Evolutionary conservation across 2,888 invertebrate species (phyloP), one percentile per base, ranked within the genome.

Genomic region (Theodoxus fluviatilis): DNA sequence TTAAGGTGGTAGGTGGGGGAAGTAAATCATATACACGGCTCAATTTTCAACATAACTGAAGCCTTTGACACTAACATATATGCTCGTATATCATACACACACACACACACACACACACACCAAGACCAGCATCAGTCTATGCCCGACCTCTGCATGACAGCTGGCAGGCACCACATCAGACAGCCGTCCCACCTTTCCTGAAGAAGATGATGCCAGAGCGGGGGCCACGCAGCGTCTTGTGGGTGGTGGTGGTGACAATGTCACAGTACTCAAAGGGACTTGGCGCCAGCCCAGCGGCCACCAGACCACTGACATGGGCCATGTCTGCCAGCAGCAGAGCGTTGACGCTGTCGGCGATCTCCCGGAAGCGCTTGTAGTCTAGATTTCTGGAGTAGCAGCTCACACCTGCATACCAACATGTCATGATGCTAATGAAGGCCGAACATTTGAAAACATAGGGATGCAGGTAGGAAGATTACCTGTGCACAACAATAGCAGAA

Each of bases 271-370:
- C 92, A 85, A 97, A 96, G 1, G 97, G 97, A 82, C 93, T 93
- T 0, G 96, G 94, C 74, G 95, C 93, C 12, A 95, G 88, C 88
- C 93, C 93, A 79, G 96, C 94, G 72, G 96, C 94, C 25, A 97
- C 94, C 61, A 98, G 89, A 43, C 98, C 98, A 49, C 96, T 93
- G 67, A 98, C 91, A 86, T 98, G 97, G 0, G 97, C 95, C 96
- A 98, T 98, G 86, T 98, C 98, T 22, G 95, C 93, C 90, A 98
- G 91, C 67, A 98, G 87, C 81, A 93, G 93, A 0, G 97, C 93
- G 43, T 94, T 94, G 77, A 92, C 93, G 72, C 93, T 88, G 81
- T 95, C 92, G 22, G 81, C 80, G 22, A 91, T 90, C 84, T 94
- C 90, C 31, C 93, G 90, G 89, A 98, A 98, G 15, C 93, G 90